A percentile compares a stretch with the other conserved stretches of the same genome.
Evolutionary conservation across 1,140 invertebrate genomes (phyloP).

Genomic region (Drosophila takahashii): DNA sequence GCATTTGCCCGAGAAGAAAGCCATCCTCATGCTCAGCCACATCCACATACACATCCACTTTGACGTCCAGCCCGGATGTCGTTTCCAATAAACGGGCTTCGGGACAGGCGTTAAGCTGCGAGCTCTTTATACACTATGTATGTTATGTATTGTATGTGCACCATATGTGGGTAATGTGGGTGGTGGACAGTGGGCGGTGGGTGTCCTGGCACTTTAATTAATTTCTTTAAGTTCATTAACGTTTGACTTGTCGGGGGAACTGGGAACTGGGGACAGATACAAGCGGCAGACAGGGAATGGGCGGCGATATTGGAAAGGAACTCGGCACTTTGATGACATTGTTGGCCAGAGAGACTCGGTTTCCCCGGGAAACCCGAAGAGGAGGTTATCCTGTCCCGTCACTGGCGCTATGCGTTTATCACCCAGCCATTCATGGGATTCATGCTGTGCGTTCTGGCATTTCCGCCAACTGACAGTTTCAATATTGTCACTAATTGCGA

Average conservation of each 20-base stretch:
- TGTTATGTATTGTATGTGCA: conserved; percentile 3
- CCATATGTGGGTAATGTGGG: conserved; percentile 29
- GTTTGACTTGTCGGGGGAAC: conserved; percentile 70
- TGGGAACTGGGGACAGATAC: conserved; percentile 29
- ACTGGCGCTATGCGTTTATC: conserved; percentile 24
- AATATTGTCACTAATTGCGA: background rate
- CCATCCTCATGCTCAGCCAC: background rate
- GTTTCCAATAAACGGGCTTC: conserved; percentile 73
- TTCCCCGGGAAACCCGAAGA: background rate
- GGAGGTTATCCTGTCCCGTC: background rate
- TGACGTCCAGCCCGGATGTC: conserved; percentile 68
- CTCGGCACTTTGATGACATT: conserved; percentile 63
- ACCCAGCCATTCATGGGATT: background rate
- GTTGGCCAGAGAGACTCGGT: conserved; percentile 36
- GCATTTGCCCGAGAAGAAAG: conserved; percentile 61
- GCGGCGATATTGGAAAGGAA: conserved; percentile 44
- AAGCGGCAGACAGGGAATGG: conserved; percentile 54
- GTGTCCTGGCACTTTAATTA: conserved; percentile 69
- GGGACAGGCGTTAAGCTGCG: conserved; percentile 60
- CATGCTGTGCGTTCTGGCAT: background rate
- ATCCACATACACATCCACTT: background rate
- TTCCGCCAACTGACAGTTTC: conserved; percentile 2
- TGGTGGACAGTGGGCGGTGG: background rate
- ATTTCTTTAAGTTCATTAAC: conserved; percentile 82
- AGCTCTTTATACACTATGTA: conserved; percentile 18